These are phyloP conservation scores for Grus americana DNA, from an alignment of 2,113 vertebrate genomes.

Conservation along the genomic window DNA sequence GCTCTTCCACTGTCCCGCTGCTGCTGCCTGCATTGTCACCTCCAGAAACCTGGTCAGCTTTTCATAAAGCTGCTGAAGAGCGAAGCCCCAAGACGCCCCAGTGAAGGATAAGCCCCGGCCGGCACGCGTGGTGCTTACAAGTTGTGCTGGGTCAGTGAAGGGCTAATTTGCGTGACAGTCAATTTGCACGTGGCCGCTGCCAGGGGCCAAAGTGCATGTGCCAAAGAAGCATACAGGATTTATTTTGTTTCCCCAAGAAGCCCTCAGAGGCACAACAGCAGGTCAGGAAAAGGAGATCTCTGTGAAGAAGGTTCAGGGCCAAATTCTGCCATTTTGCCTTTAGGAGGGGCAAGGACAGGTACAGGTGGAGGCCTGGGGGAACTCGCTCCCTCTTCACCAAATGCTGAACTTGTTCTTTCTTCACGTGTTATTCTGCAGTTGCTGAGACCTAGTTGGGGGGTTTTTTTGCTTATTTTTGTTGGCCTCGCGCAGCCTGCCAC, in stretches of 20 bases:
- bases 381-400: fast-evolving
- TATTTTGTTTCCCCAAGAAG: background rate
- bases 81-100: fast-evolving
- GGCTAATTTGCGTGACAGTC: fast-evolving
- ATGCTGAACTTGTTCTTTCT: fast-evolving
- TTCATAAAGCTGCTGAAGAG: background rate
- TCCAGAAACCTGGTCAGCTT: background rate
- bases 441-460: background rate
- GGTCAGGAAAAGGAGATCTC: background rate
- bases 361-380: background rate
- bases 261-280: fast-evolving
- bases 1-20: background rate
- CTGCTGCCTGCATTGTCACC: fast-evolving
- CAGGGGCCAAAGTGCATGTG: fast-evolving
- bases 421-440: background rate
- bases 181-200: background rate
- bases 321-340: background rate
- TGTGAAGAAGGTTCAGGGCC: background rate
- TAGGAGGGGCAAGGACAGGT: background rate
- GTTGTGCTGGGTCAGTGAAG: background rate
- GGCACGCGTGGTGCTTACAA: background rate
- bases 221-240: fast-evolving
- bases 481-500: fast-evolving
- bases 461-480: background rate
- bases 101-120: fast-evolving